Base-by-base conservation (phyloP, 1,140 invertebrate genomes). In the Whitmania pigra region DNA sequence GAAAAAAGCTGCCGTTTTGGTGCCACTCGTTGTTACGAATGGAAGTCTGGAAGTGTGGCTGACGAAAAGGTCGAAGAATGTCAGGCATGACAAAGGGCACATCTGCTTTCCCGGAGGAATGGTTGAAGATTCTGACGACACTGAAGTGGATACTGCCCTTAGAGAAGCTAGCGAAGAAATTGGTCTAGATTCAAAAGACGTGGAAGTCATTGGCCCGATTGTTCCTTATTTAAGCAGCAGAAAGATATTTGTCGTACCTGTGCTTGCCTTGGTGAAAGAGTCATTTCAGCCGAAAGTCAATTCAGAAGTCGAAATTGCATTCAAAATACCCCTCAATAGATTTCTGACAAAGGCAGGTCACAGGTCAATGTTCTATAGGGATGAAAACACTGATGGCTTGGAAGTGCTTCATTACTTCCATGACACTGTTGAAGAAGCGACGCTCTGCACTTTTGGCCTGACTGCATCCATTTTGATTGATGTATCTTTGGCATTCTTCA, bases 121-220 rank as follows among this genome's bases (percentile, higher is more conserved):
- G 71, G 9, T 15, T 15, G 53, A 72, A 22, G 75, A 76, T 53
- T 22, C 57, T 25, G 75, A 76, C 29, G 53, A 7, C 25, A 71
- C 75, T n/a, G 75, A 73, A 29, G 67, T 73, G 25, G 69, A 72
- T 40, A 76, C 75, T 25, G 67, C 74, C 11, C 25, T 76, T 29
- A 57, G 75, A 63, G 75, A 76, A 67, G 74, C 75, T 25, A 25
- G 67, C 27, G 75, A 76, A 67, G 75, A 76, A 67, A 75, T 76
- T 55, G 74, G 74, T 13, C 57, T 76, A 15, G 53, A 73, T 18
- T 69, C 69, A 17, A 25, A 53, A 31, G 57, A 72, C 40, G 71
- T 76, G 17, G 71, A 71, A 66, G 67, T 76, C 29, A 17, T 76
- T 25, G 74, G 49, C 22, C 53, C 68, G 49, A 27, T 73, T n/a